Evolutionary conservation across 2,797 vertebrate genomes (phyloP).

Genomic region (Halcyon smyrnensis): DNA sequence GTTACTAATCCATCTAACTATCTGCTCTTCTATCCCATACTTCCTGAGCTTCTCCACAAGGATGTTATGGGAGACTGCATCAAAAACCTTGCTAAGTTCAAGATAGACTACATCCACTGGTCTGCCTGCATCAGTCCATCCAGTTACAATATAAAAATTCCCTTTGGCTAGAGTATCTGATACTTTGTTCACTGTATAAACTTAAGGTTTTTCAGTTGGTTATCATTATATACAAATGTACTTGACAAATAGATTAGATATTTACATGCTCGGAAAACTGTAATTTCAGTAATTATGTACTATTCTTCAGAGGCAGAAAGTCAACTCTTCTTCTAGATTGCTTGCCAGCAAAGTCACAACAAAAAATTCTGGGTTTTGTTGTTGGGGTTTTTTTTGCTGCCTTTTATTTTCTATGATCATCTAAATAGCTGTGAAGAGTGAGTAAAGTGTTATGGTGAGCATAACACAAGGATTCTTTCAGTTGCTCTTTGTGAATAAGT

Average conservation of each 20-base stretch:
- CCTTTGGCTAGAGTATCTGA: not conserved
- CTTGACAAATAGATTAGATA: not conserved
- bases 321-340: not conserved
- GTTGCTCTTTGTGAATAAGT: not conserved
- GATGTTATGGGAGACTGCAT: no score
- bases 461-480: not conserved
- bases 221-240: not conserved
- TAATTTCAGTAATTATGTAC: not conserved
- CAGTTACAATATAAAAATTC: not conserved
- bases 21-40: no score
- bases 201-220: accelerated
- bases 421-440: not conserved
- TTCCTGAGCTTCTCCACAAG: no score
- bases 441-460: not conserved
- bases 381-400: no score
- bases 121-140: no score
- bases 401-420: not conserved
- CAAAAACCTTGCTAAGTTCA: no score
- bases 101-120: no score
- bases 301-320: not conserved
- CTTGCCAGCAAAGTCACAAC: not conserved
- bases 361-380: not conserved
- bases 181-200: not conserved
- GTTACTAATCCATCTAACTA: no score
- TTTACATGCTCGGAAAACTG: not conserved